Percentiles rank a stretch among this genome's conserved stretches.
These are phyloP conservation scores for Jaculus jaculus DNA, from an alignment of 2,113 vertebrate species.

Conservation along the genomic window DNA sequence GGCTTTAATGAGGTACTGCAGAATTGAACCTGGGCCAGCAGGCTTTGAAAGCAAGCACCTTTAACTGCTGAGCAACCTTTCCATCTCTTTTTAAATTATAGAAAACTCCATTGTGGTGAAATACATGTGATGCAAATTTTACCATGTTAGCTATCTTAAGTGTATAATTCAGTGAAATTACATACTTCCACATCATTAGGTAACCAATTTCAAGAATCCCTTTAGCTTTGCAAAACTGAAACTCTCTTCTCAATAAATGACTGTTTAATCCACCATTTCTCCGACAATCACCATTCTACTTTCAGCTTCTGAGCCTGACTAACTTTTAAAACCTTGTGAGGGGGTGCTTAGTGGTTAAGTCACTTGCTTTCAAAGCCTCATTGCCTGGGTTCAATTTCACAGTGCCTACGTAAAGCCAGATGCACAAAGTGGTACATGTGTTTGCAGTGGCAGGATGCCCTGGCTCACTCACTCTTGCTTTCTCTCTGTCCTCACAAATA, in stretches of 20 bases:
- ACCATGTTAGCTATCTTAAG: background rate
- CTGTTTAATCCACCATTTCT: background rate
- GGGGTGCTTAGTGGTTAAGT: no score
- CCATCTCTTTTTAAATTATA: background rate
- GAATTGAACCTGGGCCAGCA: no score
- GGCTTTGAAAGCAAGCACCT: no score
- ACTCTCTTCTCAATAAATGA: background rate
- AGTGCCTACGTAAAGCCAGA: no score
- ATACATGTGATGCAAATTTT: background rate
- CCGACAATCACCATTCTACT: background rate
- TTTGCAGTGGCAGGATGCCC: no score
- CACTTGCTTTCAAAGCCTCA: no score
- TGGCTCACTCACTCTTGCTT: no score
- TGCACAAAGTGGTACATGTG: no score
- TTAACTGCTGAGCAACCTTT: no score
- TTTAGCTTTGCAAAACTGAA: slow-evolving; percentile 22
- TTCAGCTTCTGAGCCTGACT: background rate
- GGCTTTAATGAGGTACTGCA: no score
- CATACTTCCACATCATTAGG: background rate
- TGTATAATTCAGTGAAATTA: background rate
- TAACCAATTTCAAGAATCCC: background rate
- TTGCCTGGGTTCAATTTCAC: no score
- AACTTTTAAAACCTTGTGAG: background rate
- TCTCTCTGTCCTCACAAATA: no score
- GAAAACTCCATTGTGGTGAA: background rate